Base-by-base conservation (phyloP, 1,140 invertebrate genomes). In the Andrena cerasifolii region DNA sequence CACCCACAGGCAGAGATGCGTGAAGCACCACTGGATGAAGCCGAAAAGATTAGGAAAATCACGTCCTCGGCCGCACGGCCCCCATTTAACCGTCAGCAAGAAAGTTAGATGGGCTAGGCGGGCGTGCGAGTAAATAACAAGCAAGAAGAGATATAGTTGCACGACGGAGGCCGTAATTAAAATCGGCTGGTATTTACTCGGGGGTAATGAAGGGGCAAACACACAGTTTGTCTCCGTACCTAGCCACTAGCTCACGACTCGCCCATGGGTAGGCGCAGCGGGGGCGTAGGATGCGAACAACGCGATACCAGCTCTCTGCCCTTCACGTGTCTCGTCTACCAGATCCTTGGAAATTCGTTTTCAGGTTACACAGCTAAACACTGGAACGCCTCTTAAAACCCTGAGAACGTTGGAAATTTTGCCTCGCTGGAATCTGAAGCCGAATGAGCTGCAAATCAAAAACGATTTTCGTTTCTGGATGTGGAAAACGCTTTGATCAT, bases 191-290 rank as follows among this genome's bases (percentile, higher is more conserved):
- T 92, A 90, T 91, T 92, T 91, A 91, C 89, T 84, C 85, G 87
- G 79, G 85, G 87, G 89, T 91, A 91, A 92, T 92, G 90, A 92
- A 91, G 90, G 88, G 87, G 87, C 87, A 90, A 91, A 90, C 89
- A 89, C 86, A 89, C 90, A 88, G 89, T 92, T 91, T 91, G 90
- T 91, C 90, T 90, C 88, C 87, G 88, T 88, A 88, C 78, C 79
- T 68, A 49, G 18, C 63, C 43, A 21, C 58, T 66, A 43, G 47
- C 63, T 63, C 56, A 24, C 59, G 62, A 81, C 78, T 66, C 76
- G 3, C 70, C 40, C 73, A 51, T 71, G 62, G 63, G 59, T 54
- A 65, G 3, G 59, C 24, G 16, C 43, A 51, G 14, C n/a, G 66
- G 28, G 51, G 36, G 28, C 14, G 47, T 53, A 14, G 51, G 36